Evolutionary conservation across 2,888 invertebrate species (phyloP).

Genomic region (Melikaiella ostensackeni): DNA sequence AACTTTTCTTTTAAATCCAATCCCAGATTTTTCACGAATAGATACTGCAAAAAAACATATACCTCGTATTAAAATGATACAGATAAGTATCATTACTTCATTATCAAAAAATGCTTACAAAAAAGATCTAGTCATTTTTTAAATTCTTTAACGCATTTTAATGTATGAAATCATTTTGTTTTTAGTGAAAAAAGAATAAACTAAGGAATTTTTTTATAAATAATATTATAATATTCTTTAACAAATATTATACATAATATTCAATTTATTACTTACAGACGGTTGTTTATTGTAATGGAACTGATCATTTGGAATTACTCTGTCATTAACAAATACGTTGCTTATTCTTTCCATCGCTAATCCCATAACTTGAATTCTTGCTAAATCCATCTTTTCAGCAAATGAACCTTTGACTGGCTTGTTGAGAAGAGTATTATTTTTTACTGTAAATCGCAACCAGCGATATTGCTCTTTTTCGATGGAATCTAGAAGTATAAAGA

Average conservation of each 20-base stretch:
- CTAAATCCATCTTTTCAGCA: background rate
- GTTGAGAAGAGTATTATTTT: slow-evolving; percentile 42
- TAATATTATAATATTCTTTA: background rate
- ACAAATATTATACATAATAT: background rate
- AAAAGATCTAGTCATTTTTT: too few relatives aligned
- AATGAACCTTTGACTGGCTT: background rate
- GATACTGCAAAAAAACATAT: slow-evolving; percentile 13
- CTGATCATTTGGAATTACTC: background rate
- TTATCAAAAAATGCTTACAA: too few relatives aligned
- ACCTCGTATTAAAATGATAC: background rate
- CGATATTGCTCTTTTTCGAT: slow-evolving; percentile 65
- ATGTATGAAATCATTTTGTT: too few relatives aligned
- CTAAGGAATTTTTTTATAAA: background rate
- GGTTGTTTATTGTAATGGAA: background rate
- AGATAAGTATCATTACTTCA: too few relatives aligned
- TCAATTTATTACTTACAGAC: background rate
- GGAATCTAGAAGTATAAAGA: slow-evolving; percentile 62
- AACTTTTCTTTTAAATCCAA: slow-evolving; percentile 26
- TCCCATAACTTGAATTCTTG: slow-evolving; percentile 18
- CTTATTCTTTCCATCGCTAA: background rate
- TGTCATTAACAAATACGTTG: background rate
- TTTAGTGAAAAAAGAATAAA: too few relatives aligned
- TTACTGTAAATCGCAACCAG: slow-evolving; percentile 63
- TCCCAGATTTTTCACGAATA: slow-evolving; percentile 6
- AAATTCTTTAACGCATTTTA: too few relatives aligned